These are phyloP conservation scores for Danio aesculapii DNA, from an alignment of 2,797 vertebrate genomes.

Conservation along the genomic window DNA sequence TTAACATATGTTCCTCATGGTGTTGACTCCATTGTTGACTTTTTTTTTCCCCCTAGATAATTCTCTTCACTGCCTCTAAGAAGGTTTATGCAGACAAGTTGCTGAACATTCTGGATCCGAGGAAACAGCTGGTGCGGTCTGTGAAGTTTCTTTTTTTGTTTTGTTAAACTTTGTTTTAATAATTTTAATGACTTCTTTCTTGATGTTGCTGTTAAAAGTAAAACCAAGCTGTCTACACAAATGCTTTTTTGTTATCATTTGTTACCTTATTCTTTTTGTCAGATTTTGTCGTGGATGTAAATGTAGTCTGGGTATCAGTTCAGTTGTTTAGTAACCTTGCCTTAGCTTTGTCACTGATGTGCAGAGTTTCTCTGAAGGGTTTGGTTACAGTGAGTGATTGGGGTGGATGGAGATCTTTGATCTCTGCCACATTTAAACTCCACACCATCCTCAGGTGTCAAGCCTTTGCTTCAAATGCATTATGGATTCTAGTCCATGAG, in stretches of 20 bases:
- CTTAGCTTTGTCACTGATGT: constrained; percentile 13
- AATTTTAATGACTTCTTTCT: not conserved
- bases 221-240: not conserved
- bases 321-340: constrained; percentile 31
- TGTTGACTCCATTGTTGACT: not conserved
- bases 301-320: constrained; percentile 5
- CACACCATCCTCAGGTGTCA: constrained; percentile 63
- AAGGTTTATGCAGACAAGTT: constrained; percentile 99
- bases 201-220: not conserved
- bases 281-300: not conserved
- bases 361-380: constrained; percentile 23
- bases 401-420: constrained; percentile 15
- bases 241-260: not conserved
- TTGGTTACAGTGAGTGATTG: constrained; percentile 51
- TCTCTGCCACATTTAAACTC: constrained; percentile 12
- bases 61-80: constrained; percentile 99
- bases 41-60: constrained; percentile 80
- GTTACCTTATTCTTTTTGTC: not conserved
- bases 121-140: constrained; percentile 98
- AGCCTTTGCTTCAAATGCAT: constrained; percentile 69
- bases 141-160: constrained; percentile 1
- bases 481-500: constrained; percentile 59
- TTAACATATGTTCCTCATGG: constrained; percentile 4
- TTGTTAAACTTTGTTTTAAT: constrained; percentile 2
- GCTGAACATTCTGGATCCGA: constrained; percentile 97